A percentile compares a stretch with the other conserved stretches of the same genome.
These are phyloP conservation scores for Maccullochella peelii DNA, from an alignment of 2,113 vertebrate species.

Conservation along the genomic window DNA sequence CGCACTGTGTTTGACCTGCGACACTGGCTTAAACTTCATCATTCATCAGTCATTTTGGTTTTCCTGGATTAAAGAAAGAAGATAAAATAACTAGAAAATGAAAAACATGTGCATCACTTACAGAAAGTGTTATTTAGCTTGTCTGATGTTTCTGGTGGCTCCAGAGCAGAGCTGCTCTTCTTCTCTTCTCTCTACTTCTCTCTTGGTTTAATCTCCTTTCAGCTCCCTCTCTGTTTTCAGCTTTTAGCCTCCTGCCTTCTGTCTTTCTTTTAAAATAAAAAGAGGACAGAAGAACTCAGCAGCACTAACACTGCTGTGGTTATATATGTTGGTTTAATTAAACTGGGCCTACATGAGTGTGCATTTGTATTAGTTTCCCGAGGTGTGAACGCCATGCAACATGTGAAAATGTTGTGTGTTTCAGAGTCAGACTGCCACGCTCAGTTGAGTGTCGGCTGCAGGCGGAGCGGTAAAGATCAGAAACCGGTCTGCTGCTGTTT, in stretches of 20 bases:
- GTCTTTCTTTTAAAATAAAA: background rate
- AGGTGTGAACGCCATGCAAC: no score
- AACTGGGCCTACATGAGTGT: no score
- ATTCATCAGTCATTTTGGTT: no score
- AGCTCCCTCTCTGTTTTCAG: background rate
- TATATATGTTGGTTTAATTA: no score
- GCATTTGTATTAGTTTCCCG: no score
- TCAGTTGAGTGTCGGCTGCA: constrained; percentile 51
- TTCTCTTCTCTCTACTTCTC: background rate
- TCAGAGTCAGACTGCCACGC: constrained; percentile 71
- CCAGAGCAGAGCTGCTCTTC: background rate
- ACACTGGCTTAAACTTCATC: background rate
- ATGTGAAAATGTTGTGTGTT: constrained; percentile 37
- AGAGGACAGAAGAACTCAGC: background rate
- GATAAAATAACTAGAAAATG: background rate
- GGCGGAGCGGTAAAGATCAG: constrained; percentile 44
- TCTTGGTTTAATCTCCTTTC: background rate
- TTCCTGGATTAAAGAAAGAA: background rate
- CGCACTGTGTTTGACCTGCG: background rate
- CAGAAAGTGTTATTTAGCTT: background rate
- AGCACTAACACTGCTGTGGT: background rate
- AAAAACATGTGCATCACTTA: background rate
- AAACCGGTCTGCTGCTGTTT: background rate
- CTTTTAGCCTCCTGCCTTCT: background rate
- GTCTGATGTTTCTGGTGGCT: background rate